These are phyloP conservation scores for Dipodomys stephensi DNA, from an alignment of 2,113 vertebrate genomes.

Conservation along the genomic window DNA sequence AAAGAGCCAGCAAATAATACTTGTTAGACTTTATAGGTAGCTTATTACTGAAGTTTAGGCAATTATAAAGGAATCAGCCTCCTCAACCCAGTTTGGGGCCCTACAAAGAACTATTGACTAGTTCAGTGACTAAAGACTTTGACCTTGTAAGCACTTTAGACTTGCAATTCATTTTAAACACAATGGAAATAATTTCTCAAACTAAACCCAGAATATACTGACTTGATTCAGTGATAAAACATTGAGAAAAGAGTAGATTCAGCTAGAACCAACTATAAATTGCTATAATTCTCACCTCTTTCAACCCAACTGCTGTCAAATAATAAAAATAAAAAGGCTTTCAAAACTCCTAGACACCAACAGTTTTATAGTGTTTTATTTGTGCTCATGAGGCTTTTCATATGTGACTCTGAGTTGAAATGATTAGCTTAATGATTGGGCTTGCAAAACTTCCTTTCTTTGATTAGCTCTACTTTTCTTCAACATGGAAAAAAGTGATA, in stretches of 20 bases:
- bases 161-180: background rate
- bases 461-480: background rate
- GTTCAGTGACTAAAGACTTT: background rate
- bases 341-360: background rate
- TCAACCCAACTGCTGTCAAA: background rate
- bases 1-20: constrained; percentile 6
- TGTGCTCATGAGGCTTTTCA: background rate
- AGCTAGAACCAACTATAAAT: background rate
- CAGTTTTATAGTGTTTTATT: background rate
- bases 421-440: background rate
- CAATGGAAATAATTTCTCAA: background rate
- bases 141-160: background rate
- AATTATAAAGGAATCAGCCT: background rate
- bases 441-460: background rate
- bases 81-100: background rate
- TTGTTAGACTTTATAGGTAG: background rate
- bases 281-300: background rate
- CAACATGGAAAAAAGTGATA: background rate
- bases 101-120: background rate
- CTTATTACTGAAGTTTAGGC: background rate
- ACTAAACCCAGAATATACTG: background rate
- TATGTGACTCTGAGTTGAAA: background rate
- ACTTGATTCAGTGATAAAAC: background rate
- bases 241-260: background rate
- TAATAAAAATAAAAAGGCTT: background rate